Evolutionary conservation across 2,888 invertebrate genomes (phyloP), one percentile per base, ranked within the genome.

Genomic region (Gymnosoma rotundatum): DNA sequence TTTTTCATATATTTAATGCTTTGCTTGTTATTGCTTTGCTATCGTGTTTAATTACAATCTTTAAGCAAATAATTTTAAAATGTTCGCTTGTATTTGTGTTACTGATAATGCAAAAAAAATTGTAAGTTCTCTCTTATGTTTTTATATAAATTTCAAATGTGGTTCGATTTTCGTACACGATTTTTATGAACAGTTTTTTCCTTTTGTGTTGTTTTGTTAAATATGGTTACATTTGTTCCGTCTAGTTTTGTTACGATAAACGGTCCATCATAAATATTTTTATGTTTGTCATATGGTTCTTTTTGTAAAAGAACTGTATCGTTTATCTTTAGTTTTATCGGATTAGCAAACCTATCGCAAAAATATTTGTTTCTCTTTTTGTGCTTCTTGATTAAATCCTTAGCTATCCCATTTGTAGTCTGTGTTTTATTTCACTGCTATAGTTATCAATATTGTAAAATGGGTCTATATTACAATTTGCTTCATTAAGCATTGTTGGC

Each of bases 291-390:
- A 61, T 61, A 61, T 12, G 60, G 60, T 38, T 61, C n/a, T 18
- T 38, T 61, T n/a, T 61, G 16, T 9, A 61, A 9, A 7, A 38
- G 0, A 18, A 38, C 38, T 9, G n/a, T 50, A 21, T 67, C 66
- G 32, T 36, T 67, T 5, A 52, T 32, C 6, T 67, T 25, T 25
- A 67, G 2, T n/a, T 12, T 52, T n/a, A 25, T 25, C 7, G 50
- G 66, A 2, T 67, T 67, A 52, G 66, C 52, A 36, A 32, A 67
- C 7, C n/a, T 21, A 67, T 67, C 66, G 32, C 52, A 67, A 32
- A 50, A 36, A 1, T 48, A 36, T 32, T 67, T 67, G 18, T 67
- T 67, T 52, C 52, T 32, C 20, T 18, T 2, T 54, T 69, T 69
- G 42, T 69, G 69, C 38, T 69, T 69, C 20, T 69, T 38, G 10